Conservation (phyloP, 1,140 invertebrate genomes). For the Papilio polyxenes region DNA sequence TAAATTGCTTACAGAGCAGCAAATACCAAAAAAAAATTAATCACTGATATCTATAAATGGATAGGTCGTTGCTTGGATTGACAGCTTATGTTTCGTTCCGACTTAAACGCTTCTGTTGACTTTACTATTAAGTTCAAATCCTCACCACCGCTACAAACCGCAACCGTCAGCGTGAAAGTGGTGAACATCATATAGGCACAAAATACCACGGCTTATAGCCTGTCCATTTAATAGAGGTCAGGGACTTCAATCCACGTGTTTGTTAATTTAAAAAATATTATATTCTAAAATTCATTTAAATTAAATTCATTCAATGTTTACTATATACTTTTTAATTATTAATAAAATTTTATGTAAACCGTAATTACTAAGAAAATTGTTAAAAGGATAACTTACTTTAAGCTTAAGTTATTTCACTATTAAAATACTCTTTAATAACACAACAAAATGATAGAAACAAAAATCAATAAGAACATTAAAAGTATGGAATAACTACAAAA, state of each 20-base stretch:
- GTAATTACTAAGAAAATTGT: background rate
- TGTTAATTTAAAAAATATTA: background rate
- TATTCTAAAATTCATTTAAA: background rate
- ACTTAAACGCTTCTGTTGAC: too few relatives aligned
- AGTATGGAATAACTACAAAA: background rate
- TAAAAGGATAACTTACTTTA: background rate
- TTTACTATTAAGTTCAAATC: too few relatives aligned
- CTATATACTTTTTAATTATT: background rate
- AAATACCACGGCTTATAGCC: too few relatives aligned
- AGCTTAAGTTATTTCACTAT: background rate
- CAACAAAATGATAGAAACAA: slow-evolving; percentile 19
- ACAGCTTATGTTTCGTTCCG: too few relatives aligned
- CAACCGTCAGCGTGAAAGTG: too few relatives aligned
- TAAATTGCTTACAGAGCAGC: background rate
- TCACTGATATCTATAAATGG: too few relatives aligned
- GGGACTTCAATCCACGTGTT: too few relatives aligned
- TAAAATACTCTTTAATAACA: background rate
- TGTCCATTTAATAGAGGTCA: too few relatives aligned
- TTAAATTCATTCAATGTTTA: background rate
- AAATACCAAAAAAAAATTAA: background rate
- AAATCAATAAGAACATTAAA: background rate
- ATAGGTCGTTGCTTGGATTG: too few relatives aligned
- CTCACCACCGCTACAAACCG: too few relatives aligned
- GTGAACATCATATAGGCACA: too few relatives aligned
- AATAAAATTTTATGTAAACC: background rate